Conservation (phyloP, 2,113 vertebrate genomes). For the Butorides virescens region DNA sequence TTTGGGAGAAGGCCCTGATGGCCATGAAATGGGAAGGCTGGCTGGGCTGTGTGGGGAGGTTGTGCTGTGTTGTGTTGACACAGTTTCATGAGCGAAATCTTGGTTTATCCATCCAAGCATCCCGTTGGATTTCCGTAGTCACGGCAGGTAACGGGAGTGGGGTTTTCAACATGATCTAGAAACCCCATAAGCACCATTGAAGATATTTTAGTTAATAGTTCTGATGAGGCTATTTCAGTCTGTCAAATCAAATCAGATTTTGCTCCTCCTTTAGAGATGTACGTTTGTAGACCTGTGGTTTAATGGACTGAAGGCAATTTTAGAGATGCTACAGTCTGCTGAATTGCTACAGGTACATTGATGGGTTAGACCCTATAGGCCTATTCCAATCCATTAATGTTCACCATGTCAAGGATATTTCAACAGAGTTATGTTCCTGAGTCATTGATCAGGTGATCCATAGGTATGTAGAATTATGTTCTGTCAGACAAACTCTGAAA, state of each 20-base stretch:
- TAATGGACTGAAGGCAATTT: background rate
- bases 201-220: background rate
- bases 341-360: slow-evolving; percentile 20
- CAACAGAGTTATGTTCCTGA: slow-evolving; percentile 2
- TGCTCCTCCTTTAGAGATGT: background rate
- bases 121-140: background rate
- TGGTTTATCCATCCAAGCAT: background rate
- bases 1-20: background rate
- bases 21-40: background rate
- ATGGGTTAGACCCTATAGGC: slow-evolving; percentile 16
- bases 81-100: background rate
- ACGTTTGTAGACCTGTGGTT: background rate
- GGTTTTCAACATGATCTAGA: background rate
- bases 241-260: background rate
- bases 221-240: background rate
- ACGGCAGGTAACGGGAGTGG: fast-evolving
- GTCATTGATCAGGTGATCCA: slow-evolving; percentile 44
- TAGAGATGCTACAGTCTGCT: background rate
- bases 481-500: background rate
- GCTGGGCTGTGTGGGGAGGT: background rate
- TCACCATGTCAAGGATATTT: slow-evolving; percentile 36
- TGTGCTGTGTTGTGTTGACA: background rate
- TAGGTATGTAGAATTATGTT: background rate
- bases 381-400: slow-evolving; percentile 19
- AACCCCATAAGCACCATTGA: background rate